Evolutionary conservation across 2,797 vertebrate species (phyloP).

Genomic region (Pseudochirops cupreus): DNA sequence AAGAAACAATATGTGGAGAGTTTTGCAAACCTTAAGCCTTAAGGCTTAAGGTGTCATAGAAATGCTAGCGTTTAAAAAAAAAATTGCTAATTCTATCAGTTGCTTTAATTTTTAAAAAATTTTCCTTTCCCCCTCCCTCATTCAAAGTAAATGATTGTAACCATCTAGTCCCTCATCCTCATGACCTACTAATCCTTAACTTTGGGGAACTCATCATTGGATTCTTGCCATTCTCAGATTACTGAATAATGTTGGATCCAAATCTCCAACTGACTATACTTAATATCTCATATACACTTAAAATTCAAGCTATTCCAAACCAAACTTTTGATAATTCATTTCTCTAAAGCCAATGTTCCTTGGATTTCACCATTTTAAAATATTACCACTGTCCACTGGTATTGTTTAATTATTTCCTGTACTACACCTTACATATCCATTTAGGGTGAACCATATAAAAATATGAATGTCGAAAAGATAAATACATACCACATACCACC

Average conservation of each 20-base stretch:
- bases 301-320: not conserved
- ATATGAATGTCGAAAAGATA: not conserved
- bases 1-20: not conserved
- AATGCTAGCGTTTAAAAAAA: not conserved
- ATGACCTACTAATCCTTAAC: not conserved
- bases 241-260: not conserved
- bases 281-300: not conserved
- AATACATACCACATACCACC: not conserved
- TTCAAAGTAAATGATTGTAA: not conserved
- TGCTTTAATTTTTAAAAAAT: not conserved
- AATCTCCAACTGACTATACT: not conserved
- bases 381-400: not conserved
- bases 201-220: not conserved
- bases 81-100: not conserved
- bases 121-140: not conserved
- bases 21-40: not conserved
- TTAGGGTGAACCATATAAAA: not conserved
- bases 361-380: not conserved
- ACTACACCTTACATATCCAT: not conserved
- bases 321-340: not conserved
- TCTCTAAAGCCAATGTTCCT: not conserved
- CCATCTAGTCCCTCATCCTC: not conserved
- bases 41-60: not conserved
- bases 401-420: not conserved
- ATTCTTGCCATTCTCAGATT: not conserved